Evolutionary conservation across 2,113 vertebrate species (phyloP), one percentile per base, ranked within the genome.

Genomic region (Lutjanus erythropterus): DNA sequence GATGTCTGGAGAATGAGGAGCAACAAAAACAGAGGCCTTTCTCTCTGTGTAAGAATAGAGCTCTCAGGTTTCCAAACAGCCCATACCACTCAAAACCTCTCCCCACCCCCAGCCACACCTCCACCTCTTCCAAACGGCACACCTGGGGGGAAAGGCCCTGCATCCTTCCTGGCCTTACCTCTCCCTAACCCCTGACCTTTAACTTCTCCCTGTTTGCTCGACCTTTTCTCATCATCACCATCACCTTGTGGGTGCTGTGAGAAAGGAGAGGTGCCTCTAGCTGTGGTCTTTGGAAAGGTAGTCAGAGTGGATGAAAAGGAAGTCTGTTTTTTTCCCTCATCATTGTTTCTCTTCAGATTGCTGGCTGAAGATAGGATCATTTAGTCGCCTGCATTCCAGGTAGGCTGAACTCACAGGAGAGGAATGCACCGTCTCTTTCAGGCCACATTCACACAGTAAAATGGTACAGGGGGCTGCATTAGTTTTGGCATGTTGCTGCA

Each of bases 381-480:
- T 64, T 75, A 62, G 80, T 75, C 0, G 19, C 75, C 79, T 86
- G 68, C 90, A 89, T 91, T 91, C 91, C 91, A 90, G 89, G 81
- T 90, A 49, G 73, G 55, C 75, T 85, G 79, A 84, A 88, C 78
- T 88, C 86, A 84, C 35, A 62, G 33, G 61, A 66, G 74, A 88
- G 84, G 89, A 93, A 94, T 93, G 90, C 74, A 75, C 12, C 19
- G 0, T 85, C 65, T 66, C 52, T 46, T 37, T 74, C 56, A 52
- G 62, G 44, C 35, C 59, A 33, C 73, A 19, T 47, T 65, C 65
- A 65, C 33, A 69, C 65, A 33, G 47, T 44, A 49, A 60, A 70
- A 50, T 2, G 15, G 31, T 5, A 44, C 10, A 52, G 14, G 35
- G 71, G 29, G 52, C 35, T 78, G 21, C 3, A 25, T 47, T 50